These are phyloP conservation scores for Miichthys miiuy DNA, from an alignment of 2,797 vertebrate genomes.

Conservation along the genomic window DNA sequence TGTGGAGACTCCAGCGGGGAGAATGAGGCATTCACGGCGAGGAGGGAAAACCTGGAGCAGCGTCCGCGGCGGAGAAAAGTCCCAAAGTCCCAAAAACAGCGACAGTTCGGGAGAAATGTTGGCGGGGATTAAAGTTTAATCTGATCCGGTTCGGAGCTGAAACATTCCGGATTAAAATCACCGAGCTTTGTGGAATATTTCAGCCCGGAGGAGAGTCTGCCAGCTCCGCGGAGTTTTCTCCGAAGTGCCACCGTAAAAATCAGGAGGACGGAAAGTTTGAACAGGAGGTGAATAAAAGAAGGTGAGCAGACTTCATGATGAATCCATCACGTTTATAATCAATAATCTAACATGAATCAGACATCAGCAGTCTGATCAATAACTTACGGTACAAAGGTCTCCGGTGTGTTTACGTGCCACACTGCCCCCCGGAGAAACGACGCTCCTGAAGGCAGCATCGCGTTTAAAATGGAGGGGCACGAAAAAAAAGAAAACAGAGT, in stretches of 20 bases:
- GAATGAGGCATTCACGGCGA: constrained; percentile 66
- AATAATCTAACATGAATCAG: rapidly evolving
- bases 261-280: not conserved
- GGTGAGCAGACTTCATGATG: not conserved
- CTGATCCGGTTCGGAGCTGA: rapidly evolving
- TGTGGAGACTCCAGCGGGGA: constrained; percentile 40
- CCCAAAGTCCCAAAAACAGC: not conserved
- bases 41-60: constrained; percentile 44
- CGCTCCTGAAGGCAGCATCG: too few relatives aligned
- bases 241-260: constrained; percentile 9
- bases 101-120: rapidly evolving
- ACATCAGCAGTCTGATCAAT: not conserved
- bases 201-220: not conserved
- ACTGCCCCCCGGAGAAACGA: not conserved
- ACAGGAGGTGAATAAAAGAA: not conserved
- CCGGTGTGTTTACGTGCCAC: constrained; percentile 47
- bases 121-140: rapidly evolving
- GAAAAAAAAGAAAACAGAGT: too few relatives aligned
- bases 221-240: constrained; percentile 7
- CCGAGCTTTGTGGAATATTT: constrained; percentile 24
- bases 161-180: not conserved
- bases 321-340: rapidly evolving
- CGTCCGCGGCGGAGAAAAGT: not conserved
- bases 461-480: too few relatives aligned
- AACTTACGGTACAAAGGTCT: constrained; percentile 47